Evolutionary conservation across 1,140 invertebrate species (phyloP).

Genomic region (Calephelis nemesis): DNA sequence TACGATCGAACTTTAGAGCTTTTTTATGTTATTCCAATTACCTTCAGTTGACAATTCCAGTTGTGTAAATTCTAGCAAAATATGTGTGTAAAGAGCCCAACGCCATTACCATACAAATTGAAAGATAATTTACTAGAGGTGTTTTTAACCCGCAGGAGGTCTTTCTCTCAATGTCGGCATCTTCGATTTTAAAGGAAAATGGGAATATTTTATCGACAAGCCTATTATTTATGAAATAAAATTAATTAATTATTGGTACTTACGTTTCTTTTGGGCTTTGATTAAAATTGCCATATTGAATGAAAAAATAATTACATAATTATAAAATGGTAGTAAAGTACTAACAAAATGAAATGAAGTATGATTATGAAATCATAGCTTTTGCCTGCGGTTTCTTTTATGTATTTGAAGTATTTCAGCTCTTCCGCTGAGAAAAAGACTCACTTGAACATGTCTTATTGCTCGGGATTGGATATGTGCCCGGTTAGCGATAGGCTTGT

Average conservation of each 20-base stretch:
- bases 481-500: too few relatives aligned
- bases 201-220: constrained; percentile 2
- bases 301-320: not conserved
- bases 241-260: not conserved
- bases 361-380: too few relatives aligned
- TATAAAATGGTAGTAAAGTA: too few relatives aligned
- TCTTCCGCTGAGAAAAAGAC: too few relatives aligned
- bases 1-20: constrained; percentile 70
- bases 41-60: constrained; percentile 61
- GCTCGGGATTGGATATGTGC: too few relatives aligned
- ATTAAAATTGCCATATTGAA: not conserved
- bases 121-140: constrained; percentile 50
- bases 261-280: not conserved
- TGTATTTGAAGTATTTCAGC: too few relatives aligned
- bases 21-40: constrained; percentile 73
- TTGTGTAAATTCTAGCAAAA: constrained; percentile 70
- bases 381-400: too few relatives aligned
- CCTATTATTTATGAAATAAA: constrained; percentile 14
- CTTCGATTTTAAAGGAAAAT: not conserved
- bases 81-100: constrained; percentile 52
- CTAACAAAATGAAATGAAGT: too few relatives aligned
- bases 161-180: constrained; percentile 10
- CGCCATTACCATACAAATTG: constrained; percentile 67
- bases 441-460: too few relatives aligned
- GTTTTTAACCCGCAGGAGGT: constrained; percentile 11